These are phyloP conservation scores for Plemyria rubiginata DNA, from an alignment of 2,888 invertebrate species.

Conservation along the genomic window DNA sequence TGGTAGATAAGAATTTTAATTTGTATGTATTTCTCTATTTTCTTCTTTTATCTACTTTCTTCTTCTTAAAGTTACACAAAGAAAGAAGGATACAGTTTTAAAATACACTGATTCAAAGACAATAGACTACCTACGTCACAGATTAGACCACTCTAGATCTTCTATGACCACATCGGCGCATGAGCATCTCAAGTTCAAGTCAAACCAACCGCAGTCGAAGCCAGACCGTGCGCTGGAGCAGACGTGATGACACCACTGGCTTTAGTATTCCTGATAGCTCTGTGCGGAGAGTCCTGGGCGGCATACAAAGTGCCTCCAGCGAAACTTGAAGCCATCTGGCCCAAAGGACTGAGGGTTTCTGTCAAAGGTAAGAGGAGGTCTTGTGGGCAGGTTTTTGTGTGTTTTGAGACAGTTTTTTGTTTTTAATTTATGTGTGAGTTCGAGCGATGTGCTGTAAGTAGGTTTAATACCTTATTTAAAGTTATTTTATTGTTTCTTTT, in stretches of 20 bases:
- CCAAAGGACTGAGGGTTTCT: constrained; percentile 85
- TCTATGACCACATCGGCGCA: constrained; percentile 6
- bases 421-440: neutral
- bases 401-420: neutral
- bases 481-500: too few species aligned
- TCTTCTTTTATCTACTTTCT: too few species aligned
- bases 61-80: too few species aligned
- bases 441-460: too few species aligned
- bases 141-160: constrained; percentile 10
- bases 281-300: constrained; percentile 46
- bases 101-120: too few species aligned
- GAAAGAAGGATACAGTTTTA: too few species aligned
- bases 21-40: too few species aligned
- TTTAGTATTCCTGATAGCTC: constrained; percentile 45
- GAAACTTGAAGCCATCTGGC: constrained; percentile 84
- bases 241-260: constrained; percentile 56
- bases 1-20: too few species aligned
- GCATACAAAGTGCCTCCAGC: constrained; percentile 79
- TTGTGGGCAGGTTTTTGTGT: neutral
- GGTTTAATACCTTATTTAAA: too few species aligned
- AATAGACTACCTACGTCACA: too few species aligned
- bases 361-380: constrained; percentile 61
- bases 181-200: constrained; percentile 15
- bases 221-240: constrained; percentile 39
- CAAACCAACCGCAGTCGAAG: constrained; percentile 48